Conservation (phyloP, 2,113 vertebrate species). For the Xiphorhynchus elegans region DNA sequence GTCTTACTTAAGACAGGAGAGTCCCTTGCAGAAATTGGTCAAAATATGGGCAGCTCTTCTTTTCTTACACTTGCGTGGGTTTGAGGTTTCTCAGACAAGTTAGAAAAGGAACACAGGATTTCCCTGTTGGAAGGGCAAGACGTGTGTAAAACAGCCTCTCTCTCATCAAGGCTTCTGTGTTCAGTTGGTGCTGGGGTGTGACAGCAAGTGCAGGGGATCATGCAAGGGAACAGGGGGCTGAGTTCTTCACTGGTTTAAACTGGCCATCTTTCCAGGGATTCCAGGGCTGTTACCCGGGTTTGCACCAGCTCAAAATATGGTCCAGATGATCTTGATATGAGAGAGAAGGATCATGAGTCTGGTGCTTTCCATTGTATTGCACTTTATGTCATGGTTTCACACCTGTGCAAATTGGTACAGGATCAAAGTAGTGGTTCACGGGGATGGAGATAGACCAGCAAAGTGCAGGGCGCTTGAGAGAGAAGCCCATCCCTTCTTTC, state of each 20-base stretch:
- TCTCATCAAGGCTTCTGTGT: accelerated
- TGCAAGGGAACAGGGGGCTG: not conserved
- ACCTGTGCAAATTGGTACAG: not conserved
- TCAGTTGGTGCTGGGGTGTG: accelerated
- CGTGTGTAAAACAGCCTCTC: not conserved
- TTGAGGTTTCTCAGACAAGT: not conserved
- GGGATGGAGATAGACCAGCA: not conserved
- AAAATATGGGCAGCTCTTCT: not conserved
- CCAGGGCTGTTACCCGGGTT: not conserved
- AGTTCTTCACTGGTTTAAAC: not conserved
- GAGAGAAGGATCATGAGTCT: not conserved
- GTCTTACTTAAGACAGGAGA: not conserved
- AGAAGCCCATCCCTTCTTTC: not conserved
- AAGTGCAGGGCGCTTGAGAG: not conserved
- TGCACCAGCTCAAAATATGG: not conserved
- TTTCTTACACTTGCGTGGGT: not conserved
- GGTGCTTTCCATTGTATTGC: not conserved
- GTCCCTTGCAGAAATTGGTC: not conserved
- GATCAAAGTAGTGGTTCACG: not conserved
- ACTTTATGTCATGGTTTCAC: not conserved
- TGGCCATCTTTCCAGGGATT: not conserved
- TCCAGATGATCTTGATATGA: not conserved
- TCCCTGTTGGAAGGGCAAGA: not conserved
- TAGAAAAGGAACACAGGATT: not conserved
- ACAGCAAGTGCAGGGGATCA: accelerated